Evolutionary conservation across 2,113 vertebrate genomes (phyloP), one percentile per base, ranked within the genome.

Genomic region (Hipposideros armiger): DNA sequence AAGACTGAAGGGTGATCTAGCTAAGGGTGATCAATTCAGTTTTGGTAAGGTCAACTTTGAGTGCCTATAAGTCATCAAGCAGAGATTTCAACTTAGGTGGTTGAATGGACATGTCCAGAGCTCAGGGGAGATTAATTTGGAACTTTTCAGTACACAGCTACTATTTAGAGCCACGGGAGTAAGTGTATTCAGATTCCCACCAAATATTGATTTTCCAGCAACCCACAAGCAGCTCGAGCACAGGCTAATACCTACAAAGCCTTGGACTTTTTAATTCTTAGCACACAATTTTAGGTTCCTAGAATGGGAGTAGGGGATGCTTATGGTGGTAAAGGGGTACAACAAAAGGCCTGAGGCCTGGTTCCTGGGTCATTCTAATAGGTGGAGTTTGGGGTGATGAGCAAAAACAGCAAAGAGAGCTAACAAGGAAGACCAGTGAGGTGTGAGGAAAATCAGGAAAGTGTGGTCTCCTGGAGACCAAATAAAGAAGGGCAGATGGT

Each of bases 191-290:
- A 42, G 28, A 88, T 74, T 80, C 13, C 50, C 62, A 85, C 67
- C 7, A 80, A 87, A 76, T 76, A 82, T 2, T 56, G 42, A 90
- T 64, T 70, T 77, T 32, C 30, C 5, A 64, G 62, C 10, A 86
- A 47, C 13, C 50, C 22, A 54, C 67, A 45, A 45, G 36, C 30
- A 83, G 62, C 20, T 77, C 15, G 62, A 74, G 26, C 20, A 58
- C 26, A 76, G 30, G 28, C 15, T 45, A 73, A 72, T 67, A 54
- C 5, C 76, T 70, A 64, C 66, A 91, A 82, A 91, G 17, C 19
- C 84, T 14, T 92, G 81, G n/a, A 67, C 42, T 50, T 80, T 66
- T 73, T 80, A 90, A 54, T 58, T 76, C 64, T 86, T 73, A 82
- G 47, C 47, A 76, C 3, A 14, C 20, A 2, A 67, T 5, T 24